These are phyloP conservation scores for Cataglyphis livida DNA, from an alignment of 2,888 invertebrate species.

Conservation along the genomic window DNA sequence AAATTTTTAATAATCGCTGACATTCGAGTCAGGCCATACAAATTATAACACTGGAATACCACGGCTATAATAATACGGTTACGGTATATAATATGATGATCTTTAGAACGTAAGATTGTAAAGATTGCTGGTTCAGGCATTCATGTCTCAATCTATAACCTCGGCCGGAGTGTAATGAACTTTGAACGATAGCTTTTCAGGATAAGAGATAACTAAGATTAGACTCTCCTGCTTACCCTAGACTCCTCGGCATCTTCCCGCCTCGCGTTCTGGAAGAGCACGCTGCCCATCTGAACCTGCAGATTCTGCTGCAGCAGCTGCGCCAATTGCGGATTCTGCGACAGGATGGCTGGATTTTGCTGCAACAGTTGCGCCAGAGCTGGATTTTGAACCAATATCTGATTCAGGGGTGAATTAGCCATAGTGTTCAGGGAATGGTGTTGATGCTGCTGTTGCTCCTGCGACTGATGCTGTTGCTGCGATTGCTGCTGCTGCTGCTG, in stretches of 20 bases:
- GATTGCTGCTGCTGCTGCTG: slow-evolving; percentile 59
- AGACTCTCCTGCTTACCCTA: slow-evolving; percentile 78
- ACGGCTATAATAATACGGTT: not conserved
- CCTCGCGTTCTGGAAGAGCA: slow-evolving; percentile 79
- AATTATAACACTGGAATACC: not conserved
- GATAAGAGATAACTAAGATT: slow-evolving; percentile 1
- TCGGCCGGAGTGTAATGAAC: slow-evolving; percentile 25
- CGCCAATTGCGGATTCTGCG: slow-evolving; percentile 83
- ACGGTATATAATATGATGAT: slow-evolving; percentile 3
- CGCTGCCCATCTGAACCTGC: slow-evolving; percentile 83
- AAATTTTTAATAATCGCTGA: slow-evolving; percentile 16
- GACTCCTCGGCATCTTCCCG: slow-evolving; percentile 82
- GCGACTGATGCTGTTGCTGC: slow-evolving; percentile 50
- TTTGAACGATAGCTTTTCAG: not conserved
- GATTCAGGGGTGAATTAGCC: slow-evolving; percentile 81
- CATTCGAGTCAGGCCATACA: not conserved
- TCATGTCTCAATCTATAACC: not conserved
- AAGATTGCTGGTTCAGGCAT: not conserved
- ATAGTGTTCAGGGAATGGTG: slow-evolving; percentile 73
- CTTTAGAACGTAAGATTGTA: not conserved
- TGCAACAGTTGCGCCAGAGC: slow-evolving; percentile 83
- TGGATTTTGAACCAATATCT: slow-evolving; percentile 83
- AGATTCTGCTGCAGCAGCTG: slow-evolving; percentile 84
- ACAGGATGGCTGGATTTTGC: slow-evolving; percentile 82
- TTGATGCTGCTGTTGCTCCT: slow-evolving; percentile 54